Percentiles rank a stretch among this genome's conserved stretches.
Conservation (phyloP, 2,797 vertebrate genomes). For the Phoebastria nigripes region DNA sequence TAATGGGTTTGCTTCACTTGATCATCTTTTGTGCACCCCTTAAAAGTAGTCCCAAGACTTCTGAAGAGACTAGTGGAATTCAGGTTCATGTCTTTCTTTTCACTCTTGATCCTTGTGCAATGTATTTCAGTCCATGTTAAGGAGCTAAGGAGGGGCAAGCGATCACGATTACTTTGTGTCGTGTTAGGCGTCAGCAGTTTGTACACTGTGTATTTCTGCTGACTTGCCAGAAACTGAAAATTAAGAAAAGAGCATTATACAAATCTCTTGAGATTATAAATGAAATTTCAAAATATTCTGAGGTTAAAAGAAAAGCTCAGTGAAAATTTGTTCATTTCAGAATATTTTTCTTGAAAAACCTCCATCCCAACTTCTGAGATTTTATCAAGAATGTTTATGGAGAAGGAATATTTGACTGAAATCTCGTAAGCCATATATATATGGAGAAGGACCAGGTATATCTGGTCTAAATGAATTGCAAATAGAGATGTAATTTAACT, state of each 20-base stretch:
- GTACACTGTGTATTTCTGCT: neutral
- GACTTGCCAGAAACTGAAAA: neutral
- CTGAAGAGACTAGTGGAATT: neutral
- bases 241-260: neutral
- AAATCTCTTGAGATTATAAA: neutral
- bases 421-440: neutral
- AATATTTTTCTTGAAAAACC: neutral
- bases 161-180: rapidly evolving
- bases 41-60: neutral
- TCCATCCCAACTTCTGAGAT: neutral
- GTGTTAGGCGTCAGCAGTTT: neutral
- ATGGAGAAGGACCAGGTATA: neutral
- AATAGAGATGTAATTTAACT: neutral
- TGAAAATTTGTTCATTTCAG: neutral
- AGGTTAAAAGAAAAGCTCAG: neutral
- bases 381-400: neutral
- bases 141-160: neutral
- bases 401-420: neutral
- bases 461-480: neutral
- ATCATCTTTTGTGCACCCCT: neutral
- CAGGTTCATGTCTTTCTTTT: neutral
- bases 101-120: neutral
- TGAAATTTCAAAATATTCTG: neutral
- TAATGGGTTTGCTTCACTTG: neutral
- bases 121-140: neutral